phyloP scores from a whole-genome alignment of 2,888 invertebrate genomes.

The Sarcophaga subvicina region DNA sequence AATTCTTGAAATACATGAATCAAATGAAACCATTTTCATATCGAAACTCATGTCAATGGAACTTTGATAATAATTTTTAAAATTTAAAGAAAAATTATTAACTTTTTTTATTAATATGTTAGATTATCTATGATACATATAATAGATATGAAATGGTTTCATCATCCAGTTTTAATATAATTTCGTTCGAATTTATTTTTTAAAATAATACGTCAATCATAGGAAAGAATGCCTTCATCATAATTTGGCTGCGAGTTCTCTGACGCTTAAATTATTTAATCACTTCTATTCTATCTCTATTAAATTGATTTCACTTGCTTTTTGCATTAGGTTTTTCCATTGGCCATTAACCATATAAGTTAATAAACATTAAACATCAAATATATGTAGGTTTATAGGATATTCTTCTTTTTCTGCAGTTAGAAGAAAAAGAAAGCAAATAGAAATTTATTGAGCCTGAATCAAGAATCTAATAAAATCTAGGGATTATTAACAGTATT shows the following conservation, averaged over 20 bases:
- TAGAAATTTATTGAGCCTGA: too few species aligned
- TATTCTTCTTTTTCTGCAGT: too few species aligned
- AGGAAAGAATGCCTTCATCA: conserved; percentile 18
- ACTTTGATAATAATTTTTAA: not conserved
- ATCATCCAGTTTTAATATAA: conserved; percentile 29
- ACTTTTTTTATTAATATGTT: too few species aligned
- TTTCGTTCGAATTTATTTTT: conserved; percentile 1
- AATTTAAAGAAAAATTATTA: not conserved
- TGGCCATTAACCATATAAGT: too few species aligned
- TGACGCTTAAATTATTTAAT: conserved; percentile 21
- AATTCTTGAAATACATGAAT: too few species aligned
- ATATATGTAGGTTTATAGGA: too few species aligned
- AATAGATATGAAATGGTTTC: conserved; percentile 16
- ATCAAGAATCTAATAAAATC: too few species aligned
- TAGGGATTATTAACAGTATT: too few species aligned
- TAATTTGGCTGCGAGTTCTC: conserved; percentile 48
- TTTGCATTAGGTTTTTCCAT: not conserved
- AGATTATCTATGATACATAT: too few species aligned
- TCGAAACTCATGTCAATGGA: not conserved
- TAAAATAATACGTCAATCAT: not conserved
- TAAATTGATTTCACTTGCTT: conserved; percentile 4
- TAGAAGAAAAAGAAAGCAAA: too few species aligned
- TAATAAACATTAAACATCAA: too few species aligned
- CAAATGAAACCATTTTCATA: conserved; percentile 34
- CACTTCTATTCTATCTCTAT: not conserved